A percentile compares a stretch with the other conserved stretches of the same genome.
These are phyloP conservation scores for Achatina immaculata DNA, from an alignment of 1,140 invertebrate species.

Conservation along the genomic window DNA sequence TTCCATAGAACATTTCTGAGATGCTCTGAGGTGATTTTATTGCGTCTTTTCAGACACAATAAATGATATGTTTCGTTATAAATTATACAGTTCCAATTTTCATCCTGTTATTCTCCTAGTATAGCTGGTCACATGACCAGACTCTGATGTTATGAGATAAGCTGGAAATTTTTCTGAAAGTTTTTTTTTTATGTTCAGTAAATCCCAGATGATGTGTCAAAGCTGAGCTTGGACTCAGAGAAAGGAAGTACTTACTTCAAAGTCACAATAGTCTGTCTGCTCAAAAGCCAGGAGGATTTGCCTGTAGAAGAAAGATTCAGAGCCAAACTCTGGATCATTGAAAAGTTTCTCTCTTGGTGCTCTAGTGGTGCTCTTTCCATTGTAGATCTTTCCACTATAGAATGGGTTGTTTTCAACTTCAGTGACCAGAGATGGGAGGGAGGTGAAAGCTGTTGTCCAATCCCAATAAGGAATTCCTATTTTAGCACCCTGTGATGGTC, in stretches of 20 bases:
- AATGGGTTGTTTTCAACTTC: conserved; percentile 38
- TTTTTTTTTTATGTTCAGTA: too few species aligned
- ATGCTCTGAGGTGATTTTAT: too few species aligned
- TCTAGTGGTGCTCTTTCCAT: conserved; percentile 26
- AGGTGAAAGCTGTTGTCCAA: conserved; percentile 46
- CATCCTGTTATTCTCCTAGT: too few species aligned
- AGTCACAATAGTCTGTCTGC: conserved; percentile 33
- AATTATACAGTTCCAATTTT: too few species aligned
- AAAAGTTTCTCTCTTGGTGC: conserved; percentile 37
- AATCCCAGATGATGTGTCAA: too few species aligned
- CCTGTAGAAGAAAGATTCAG: conserved; percentile 43
- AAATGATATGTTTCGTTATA: too few species aligned
- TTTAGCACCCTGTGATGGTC: conserved; percentile 24
- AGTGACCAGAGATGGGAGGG: conserved; percentile 41
- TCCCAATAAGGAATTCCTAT: conserved; percentile 51
- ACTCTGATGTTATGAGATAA: too few species aligned
- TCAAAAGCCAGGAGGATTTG: conserved; percentile 44
- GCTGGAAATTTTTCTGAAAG: too few species aligned
- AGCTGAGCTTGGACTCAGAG: too few species aligned
- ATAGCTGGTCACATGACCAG: too few species aligned
- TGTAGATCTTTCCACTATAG: conserved; percentile 31
- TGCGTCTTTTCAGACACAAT: too few species aligned
- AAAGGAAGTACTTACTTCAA: conserved; percentile 5
- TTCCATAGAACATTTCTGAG: too few species aligned
- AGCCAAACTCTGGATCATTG: conserved; percentile 38